phyloP scores from a whole-genome alignment of 2,797 vertebrate genomes.

The Myripristis murdjan region DNA sequence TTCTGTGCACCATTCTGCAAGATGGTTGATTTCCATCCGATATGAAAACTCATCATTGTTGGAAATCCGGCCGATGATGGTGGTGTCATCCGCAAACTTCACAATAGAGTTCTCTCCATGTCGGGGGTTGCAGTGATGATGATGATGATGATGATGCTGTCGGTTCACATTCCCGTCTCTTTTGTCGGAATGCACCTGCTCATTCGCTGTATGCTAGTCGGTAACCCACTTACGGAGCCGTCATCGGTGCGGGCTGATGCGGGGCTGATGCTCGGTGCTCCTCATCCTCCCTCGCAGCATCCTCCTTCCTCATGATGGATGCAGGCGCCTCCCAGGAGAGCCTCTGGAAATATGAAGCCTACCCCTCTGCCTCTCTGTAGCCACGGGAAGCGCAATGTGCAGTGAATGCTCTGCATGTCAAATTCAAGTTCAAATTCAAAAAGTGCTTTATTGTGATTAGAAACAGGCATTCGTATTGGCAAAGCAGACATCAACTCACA shows the following conservation, averaged over 20 bases:
- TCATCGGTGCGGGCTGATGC: background rate
- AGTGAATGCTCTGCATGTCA: background rate
- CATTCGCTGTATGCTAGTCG: slow-evolving; percentile 38
- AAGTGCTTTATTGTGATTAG: too few species aligned
- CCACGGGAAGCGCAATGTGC: background rate
- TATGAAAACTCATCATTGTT: too few species aligned
- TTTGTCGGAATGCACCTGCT: slow-evolving; percentile 67
- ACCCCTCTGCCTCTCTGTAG: slow-evolving; percentile 5
- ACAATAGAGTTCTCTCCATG: too few species aligned
- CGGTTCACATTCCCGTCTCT: slow-evolving; percentile 55
- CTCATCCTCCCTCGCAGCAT: slow-evolving; percentile 42
- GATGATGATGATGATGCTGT: slow-evolving; percentile 69
- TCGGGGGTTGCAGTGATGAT: too few species aligned
- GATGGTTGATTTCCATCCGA: too few species aligned
- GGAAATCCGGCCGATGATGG: too few species aligned
- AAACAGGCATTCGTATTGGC: too few species aligned
- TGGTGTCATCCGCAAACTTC: too few species aligned
- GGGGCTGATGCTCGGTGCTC: slow-evolving; percentile 12
- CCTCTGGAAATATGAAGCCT: slow-evolving; percentile 34
- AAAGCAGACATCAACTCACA: too few species aligned
- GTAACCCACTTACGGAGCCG: background rate
- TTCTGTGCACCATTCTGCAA: too few species aligned
- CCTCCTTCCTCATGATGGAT: slow-evolving; percentile 48
- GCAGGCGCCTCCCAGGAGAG: slow-evolving; percentile 64
- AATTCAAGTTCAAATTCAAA: too few species aligned